These are phyloP conservation scores for Takifugu ocellatus DNA, from an alignment of 2,797 vertebrate species.

Conservation along the genomic window DNA sequence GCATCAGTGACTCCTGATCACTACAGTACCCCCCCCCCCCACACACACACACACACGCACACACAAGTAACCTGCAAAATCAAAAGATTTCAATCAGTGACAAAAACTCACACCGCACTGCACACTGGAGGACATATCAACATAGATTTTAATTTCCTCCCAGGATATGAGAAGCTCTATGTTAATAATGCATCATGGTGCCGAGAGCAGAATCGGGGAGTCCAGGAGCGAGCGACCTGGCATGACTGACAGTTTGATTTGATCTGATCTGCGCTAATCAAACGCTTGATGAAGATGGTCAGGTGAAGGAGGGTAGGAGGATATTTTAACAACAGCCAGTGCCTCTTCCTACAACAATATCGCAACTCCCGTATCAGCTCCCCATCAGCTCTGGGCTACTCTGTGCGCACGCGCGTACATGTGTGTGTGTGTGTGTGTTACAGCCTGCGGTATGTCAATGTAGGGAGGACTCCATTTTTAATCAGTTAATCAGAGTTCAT, in stretches of 20 bases:
- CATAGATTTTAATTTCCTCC: constrained; percentile 73
- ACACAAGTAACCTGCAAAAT: constrained; percentile 5
- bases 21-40: not conserved
- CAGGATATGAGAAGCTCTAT: constrained; percentile 73
- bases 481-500: constrained; percentile 79
- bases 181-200: constrained; percentile 68
- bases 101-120: constrained; percentile 7
- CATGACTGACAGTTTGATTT: constrained; percentile 59
- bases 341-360: constrained; percentile 25
- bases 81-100: not conserved
- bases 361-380: constrained; percentile 34
- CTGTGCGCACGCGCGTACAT: constrained; percentile 1
- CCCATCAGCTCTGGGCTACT: not conserved
- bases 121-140: constrained; percentile 17
- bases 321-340: constrained; percentile 19
- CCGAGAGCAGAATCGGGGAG: constrained; percentile 35
- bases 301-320: constrained; percentile 5
- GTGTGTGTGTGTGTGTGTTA: constrained; percentile 21
- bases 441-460: constrained; percentile 29
- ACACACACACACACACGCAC: constrained; percentile 23
- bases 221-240: constrained; percentile 31
- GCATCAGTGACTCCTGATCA: not conserved
- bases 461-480: constrained; percentile 63
- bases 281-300: constrained; percentile 54
- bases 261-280: constrained; percentile 63